These are phyloP conservation scores for Cydia pomonella DNA, from an alignment of 1,140 invertebrate genomes.

Conservation along the genomic window DNA sequence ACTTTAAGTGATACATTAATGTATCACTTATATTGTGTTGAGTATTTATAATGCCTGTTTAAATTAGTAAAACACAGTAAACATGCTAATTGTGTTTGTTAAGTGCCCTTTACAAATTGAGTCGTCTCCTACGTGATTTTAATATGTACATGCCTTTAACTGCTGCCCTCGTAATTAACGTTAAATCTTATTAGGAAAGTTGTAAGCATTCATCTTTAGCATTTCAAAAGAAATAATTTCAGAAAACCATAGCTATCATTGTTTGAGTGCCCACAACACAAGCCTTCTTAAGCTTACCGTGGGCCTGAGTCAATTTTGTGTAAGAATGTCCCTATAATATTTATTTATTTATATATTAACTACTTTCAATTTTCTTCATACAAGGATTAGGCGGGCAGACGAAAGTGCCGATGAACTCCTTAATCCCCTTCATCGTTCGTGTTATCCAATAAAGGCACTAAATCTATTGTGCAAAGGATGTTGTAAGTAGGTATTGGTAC, in stretches of 20 bases:
- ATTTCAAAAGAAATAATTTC: background rate
- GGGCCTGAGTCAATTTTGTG: too few relatives aligned
- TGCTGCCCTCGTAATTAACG: too few relatives aligned
- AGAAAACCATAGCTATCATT: background rate
- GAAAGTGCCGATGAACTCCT: background rate
- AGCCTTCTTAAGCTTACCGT: too few relatives aligned
- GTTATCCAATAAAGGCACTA: constrained; percentile 5
- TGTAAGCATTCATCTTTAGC: background rate
- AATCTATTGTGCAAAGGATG: too few relatives aligned
- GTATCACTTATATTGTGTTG: background rate
- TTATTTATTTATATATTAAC: too few relatives aligned
- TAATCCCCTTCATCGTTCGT: background rate
- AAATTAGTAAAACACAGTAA: background rate
- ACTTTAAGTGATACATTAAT: background rate
- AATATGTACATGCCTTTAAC: too few relatives aligned
- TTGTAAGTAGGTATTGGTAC: too few relatives aligned
- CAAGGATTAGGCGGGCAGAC: background rate
- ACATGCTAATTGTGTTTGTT: background rate
- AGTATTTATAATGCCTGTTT: background rate
- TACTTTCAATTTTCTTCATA: background rate
- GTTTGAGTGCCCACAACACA: too few relatives aligned
- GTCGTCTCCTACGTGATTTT: too few relatives aligned
- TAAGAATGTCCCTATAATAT: too few relatives aligned
- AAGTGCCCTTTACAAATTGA: too few relatives aligned
- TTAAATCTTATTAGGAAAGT: background rate